Base-by-base conservation (phyloP, 2,888 invertebrate species). In the Ceramica pisi region DNA sequence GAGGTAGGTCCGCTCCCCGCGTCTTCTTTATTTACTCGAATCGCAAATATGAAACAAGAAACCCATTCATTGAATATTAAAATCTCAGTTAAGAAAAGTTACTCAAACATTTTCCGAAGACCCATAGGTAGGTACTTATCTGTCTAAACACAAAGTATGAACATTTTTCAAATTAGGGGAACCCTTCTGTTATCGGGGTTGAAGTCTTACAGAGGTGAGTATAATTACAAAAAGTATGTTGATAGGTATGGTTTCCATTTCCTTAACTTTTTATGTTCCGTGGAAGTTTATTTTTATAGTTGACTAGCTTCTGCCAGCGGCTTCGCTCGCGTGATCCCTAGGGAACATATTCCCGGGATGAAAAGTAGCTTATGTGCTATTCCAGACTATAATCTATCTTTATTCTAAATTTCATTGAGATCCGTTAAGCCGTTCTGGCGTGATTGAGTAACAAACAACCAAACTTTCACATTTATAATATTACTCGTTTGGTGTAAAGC, bases 151-250 rank as follows among this genome's bases (percentile, higher is more conserved):
- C 63, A 67, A 63, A 50, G 21, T 51, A 64, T 23, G 21, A 44
- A 53, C 26, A 62, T 78, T 67, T 77, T 64, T 56, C 50, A 60
- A 75, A 78, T 81, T 46, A 71, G 63, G 61, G 67, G 66, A 69
- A 60, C 73, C 48, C 69, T 67, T 70, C 48, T 51, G 59, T 35
- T 77, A 68, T 50, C 66, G 57, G 59, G 31, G 41, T 65, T 65
- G 82, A 82, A 84, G 76, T 48, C 82, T 38, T 72, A 78, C 60
- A 51, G 64, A 76, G 70, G 64, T 68, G 76, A 74, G 75, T 79
- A 56, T 56, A 81, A 85, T 81, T 83, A 83, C 67, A 66, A 61
- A 16, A n/a, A 66, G 51, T 71, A n/a, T n/a, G n/a, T n/a, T n/a
- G n/a, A n/a, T n/a, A n/a, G n/a, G n/a, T n/a, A 64, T 31, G 79